phyloP scores from a whole-genome alignment of 2,888 invertebrate species.

The Agonopterix alstromeriana region DNA sequence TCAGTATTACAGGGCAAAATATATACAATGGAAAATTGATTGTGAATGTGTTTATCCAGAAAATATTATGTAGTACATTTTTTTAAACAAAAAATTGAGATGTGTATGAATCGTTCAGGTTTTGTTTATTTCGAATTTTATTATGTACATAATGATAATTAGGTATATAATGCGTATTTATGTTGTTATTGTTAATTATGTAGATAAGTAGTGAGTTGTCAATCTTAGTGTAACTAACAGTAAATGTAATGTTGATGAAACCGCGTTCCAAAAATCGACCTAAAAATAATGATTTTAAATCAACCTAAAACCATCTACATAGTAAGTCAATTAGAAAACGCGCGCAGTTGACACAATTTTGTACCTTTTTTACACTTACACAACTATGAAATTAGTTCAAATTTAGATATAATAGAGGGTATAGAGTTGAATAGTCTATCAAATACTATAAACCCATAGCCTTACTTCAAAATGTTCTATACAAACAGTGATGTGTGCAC shows the following conservation, averaged over 20 bases:
- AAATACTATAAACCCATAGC: too few species aligned
- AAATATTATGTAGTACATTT: constrained; percentile 5
- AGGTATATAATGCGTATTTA: constrained; percentile 31
- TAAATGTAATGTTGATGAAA: not conserved
- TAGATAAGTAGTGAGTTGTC: constrained; percentile 5
- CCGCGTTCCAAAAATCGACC: not conserved
- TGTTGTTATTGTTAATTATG: constrained; percentile 25
- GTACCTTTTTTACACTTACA: too few species aligned
- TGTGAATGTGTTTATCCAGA: constrained; percentile 20
- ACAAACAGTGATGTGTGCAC: too few species aligned
- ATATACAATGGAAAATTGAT: constrained; percentile 4
- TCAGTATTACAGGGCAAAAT: constrained; percentile 71
- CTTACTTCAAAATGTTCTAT: too few species aligned
- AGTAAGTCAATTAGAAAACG: too few species aligned
- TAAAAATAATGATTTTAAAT: not conserved
- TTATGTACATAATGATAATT: constrained; percentile 37
- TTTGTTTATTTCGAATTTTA: constrained; percentile 33
- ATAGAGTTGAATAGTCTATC: too few species aligned
- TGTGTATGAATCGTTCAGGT: constrained; percentile 16
- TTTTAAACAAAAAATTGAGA: constrained; percentile 9
- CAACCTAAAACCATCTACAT: too few species aligned
- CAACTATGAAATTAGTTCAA: too few species aligned
- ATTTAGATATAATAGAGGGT: too few species aligned
- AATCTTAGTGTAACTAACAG: not conserved
- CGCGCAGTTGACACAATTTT: too few species aligned